phyloP scores from a whole-genome alignment of 2,797 vertebrate species.

The Epinephelus malabaricus region DNA sequence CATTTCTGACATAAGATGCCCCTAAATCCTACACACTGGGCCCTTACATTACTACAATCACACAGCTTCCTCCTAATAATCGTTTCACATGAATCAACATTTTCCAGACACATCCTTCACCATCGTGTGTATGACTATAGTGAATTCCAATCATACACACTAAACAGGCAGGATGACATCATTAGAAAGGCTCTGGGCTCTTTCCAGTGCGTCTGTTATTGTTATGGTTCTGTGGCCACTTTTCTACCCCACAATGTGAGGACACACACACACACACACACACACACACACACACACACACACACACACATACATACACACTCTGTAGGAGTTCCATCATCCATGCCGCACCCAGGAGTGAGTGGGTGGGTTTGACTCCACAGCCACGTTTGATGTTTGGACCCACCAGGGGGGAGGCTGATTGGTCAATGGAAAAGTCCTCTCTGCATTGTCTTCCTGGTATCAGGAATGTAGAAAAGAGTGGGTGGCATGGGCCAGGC shows the following conservation, averaged over 20 bases:
- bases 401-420: slow-evolving; percentile 50
- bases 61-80: neutral
- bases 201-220: slow-evolving; percentile 72
- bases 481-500: slow-evolving; percentile 67
- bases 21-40: too few relatives aligned
- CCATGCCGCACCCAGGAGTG: slow-evolving; percentile 70
- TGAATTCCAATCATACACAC: slow-evolving; percentile 60
- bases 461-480: slow-evolving; percentile 60
- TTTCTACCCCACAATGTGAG: slow-evolving; percentile 51
- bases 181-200: slow-evolving; percentile 44
- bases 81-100: slow-evolving; percentile 34
- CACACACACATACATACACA: slow-evolving; percentile 36
- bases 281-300: slow-evolving; percentile 40
- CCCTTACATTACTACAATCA: neutral
- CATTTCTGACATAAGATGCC: too few relatives aligned
- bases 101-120: slow-evolving; percentile 47
- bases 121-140: slow-evolving; percentile 16
- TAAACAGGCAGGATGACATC: slow-evolving; percentile 70
- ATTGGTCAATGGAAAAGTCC: slow-evolving; percentile 73
- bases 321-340: slow-evolving; percentile 45
- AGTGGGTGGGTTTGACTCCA: slow-evolving; percentile 74
- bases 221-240: slow-evolving; percentile 61
- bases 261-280: slow-evolving; percentile 43
- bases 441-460: slow-evolving; percentile 65
- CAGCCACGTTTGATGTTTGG: slow-evolving; percentile 70